phyloP scores from a whole-genome alignment of 2,113 vertebrate species.

The Apteryx mantelli region DNA sequence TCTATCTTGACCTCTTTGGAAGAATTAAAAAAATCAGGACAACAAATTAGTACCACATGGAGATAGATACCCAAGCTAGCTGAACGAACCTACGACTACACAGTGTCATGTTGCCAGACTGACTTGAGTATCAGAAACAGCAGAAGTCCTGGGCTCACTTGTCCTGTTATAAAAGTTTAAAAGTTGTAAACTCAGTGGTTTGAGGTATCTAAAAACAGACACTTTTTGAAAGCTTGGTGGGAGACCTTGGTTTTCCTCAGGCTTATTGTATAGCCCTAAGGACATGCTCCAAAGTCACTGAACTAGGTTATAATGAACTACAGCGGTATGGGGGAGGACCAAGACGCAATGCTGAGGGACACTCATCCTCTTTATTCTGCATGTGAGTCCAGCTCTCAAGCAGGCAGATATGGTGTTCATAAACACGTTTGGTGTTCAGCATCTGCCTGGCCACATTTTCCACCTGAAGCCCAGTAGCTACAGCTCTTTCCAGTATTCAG shows the following conservation, averaged over 20 bases:
- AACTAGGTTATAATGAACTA: not conserved
- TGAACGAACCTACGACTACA: not conserved
- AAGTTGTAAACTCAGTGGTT: not conserved
- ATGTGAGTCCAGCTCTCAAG: accelerated
- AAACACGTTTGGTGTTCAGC: accelerated
- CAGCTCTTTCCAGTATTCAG: not conserved
- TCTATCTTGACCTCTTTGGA: not conserved
- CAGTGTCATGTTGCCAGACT: not conserved
- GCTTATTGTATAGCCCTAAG: not conserved
- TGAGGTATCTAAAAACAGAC: not conserved
- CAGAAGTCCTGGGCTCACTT: not conserved
- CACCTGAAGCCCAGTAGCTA: not conserved
- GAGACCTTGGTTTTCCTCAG: not conserved
- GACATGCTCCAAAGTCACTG: not conserved
- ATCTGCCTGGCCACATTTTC: accelerated
- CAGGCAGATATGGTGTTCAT: accelerated
- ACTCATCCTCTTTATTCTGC: not conserved
- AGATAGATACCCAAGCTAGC: not conserved
- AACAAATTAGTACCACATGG: not conserved
- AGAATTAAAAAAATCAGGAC: not conserved
- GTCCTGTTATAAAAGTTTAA: not conserved
- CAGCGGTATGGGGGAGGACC: accelerated
- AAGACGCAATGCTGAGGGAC: not conserved
- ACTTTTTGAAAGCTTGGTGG: not conserved
- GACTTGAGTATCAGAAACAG: not conserved